Evolutionary conservation across 2,797 vertebrate species (phyloP), one percentile per base, ranked within the genome.

Genomic region (Onychomys leucogaster): DNA sequence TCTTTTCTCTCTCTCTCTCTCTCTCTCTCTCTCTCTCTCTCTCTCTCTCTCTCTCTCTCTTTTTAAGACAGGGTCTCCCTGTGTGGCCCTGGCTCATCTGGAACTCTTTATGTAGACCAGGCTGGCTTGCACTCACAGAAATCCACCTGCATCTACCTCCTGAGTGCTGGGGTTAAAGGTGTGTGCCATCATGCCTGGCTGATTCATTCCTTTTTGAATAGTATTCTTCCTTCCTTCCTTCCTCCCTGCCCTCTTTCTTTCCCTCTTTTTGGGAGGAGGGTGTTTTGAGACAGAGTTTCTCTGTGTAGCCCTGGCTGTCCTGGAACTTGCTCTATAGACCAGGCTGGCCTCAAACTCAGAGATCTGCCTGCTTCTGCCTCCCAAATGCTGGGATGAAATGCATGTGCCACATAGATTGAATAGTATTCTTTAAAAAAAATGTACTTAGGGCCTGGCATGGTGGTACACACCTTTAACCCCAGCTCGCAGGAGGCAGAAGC

Each of bases 231-330:
- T 59, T 59, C 6, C 7, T 61, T 19, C 17, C 55, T 57, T 19
- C 17, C 55, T 57, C 1, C 55, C 55, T 19, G 0, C 16, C 3
- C 19, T 6, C 55, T 16, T 19, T 5, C 17, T 4, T 57, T 5
- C 5, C 57, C 17, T 23, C 19, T 61, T 27, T 61, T 61, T 61
- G 25, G 25, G 61, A 27, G 25, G 23, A 23, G 25, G 17, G 19
- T 59, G 19, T 59, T 59, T 27, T 61, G 61, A 61, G 61, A 61
- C 61, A 61, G 25, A 8, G 25, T 61, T 27, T 61, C n/a, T 71
- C 67, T 37, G n/a, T 21, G 17, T 71, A 37, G 67, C 67, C 19
- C 19, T n/a, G 67, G 17, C 67, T 71, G 8, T 71, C 67, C 67
- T 71, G 34, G 17, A 37, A 71, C 67, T 71, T 37, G 17, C 17